phyloP scores from a whole-genome alignment of 1,140 invertebrate species.

The Drosophila sulfurigaster region DNA sequence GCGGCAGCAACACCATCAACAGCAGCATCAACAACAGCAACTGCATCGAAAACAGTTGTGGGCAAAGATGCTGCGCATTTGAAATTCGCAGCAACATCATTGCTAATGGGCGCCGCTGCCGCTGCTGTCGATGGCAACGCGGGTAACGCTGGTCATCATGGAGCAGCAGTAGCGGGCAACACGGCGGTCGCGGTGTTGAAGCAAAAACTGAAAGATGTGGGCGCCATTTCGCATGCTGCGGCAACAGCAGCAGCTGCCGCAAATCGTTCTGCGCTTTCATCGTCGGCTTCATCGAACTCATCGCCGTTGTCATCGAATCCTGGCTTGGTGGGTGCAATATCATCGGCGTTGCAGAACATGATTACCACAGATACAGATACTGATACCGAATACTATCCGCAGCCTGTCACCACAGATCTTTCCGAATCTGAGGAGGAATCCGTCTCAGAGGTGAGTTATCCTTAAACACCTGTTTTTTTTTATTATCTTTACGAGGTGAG shows the following conservation, averaged over 20 bases:
- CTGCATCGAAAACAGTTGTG: slow-evolving; percentile 14
- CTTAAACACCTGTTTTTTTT: too few relatives aligned
- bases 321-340: slow-evolving; percentile 72
- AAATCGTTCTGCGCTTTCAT: slow-evolving; percentile 71
- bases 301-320: slow-evolving; percentile 75
- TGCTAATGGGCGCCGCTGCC: slow-evolving; percentile 72
- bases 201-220: slow-evolving; percentile 71
- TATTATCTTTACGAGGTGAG: not conserved
- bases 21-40: not conserved
- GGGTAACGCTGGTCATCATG: slow-evolving; percentile 48
- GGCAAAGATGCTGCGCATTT: slow-evolving; percentile 73
- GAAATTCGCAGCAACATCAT: slow-evolving; percentile 68
- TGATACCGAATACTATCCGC: slow-evolving; percentile 88
- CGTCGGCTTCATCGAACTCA: slow-evolving; percentile 74
- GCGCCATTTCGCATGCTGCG: slow-evolving; percentile 52
- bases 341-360: slow-evolving; percentile 72
- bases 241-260: slow-evolving; percentile 58
- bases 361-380: slow-evolving; percentile 85
- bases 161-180: slow-evolving; percentile 23
- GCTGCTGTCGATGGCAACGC: slow-evolving; percentile 64
- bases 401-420: slow-evolving; percentile 92
- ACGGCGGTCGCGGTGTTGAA: slow-evolving; percentile 68
- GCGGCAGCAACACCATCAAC: slow-evolving; percentile 41
- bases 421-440: slow-evolving; percentile 97
- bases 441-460: slow-evolving; percentile 92